A percentile compares a stretch with the other conserved stretches of the same genome.
Conservation (phyloP, 1,140 invertebrate genomes). For the Pachypsylla venusta region DNA sequence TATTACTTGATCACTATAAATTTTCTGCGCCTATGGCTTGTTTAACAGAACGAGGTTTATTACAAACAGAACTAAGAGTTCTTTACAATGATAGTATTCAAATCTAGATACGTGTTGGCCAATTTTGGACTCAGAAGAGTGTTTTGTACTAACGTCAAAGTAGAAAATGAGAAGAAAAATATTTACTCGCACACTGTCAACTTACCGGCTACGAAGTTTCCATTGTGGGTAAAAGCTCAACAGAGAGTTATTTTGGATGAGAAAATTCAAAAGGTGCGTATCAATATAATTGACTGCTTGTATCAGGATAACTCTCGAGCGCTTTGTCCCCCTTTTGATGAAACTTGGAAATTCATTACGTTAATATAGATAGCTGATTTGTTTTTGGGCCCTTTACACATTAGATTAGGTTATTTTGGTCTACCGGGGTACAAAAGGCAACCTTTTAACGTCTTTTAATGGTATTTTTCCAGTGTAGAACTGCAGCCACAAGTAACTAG, state of each 20-base stretch:
- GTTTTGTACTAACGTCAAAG: neutral
- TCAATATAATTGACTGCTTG: neutral
- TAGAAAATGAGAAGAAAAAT: neutral
- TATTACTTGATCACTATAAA: too few species aligned
- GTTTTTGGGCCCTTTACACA: slow-evolving; percentile 14
- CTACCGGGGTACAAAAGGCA: slow-evolving; percentile 7
- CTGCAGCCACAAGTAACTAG: too few species aligned
- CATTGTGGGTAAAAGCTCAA: slow-evolving; percentile 37
- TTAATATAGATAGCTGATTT: slow-evolving; percentile 8
- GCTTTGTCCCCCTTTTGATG: neutral
- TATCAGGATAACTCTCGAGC: slow-evolving; percentile 4
- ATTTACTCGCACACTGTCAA: slow-evolving; percentile 4
- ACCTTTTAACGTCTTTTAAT: slow-evolving; percentile 15
- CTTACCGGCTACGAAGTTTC: slow-evolving; percentile 52
- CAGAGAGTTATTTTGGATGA: slow-evolving; percentile 42
- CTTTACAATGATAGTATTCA: too few species aligned
- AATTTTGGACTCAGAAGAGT: neutral
- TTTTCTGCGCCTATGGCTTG: too few species aligned
- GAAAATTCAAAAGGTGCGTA: slow-evolving; percentile 37
- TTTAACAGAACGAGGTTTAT: too few species aligned
- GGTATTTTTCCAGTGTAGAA: too few species aligned
- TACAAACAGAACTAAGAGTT: too few species aligned
- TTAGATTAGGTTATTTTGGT: slow-evolving; percentile 12
- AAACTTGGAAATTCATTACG: slow-evolving; percentile 13
- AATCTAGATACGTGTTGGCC: too few species aligned